A percentile compares a stretch with the other conserved stretches of the same genome.
Evolutionary conservation across 2,888 invertebrate species (phyloP).

Genomic region (Synergus japonicus): DNA sequence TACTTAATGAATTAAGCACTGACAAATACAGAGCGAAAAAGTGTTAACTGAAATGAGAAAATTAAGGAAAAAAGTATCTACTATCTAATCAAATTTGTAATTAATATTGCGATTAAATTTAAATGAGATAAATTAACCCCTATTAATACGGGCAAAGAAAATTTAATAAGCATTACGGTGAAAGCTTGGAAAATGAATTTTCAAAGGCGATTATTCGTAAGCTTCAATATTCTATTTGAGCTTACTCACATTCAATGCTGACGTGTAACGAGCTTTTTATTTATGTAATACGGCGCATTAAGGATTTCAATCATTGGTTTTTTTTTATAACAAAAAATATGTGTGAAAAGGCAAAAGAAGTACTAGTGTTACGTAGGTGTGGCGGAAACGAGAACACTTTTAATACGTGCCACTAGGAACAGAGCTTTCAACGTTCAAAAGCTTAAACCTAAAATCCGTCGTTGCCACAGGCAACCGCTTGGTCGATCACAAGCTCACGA

Average conservation of each 20-base stretch:
- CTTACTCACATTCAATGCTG: conserved; percentile 4
- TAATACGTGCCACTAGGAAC: conserved; percentile 33
- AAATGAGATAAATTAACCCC: neutral
- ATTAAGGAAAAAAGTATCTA: neutral
- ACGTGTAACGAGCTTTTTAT: neutral
- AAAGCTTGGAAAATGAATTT: neutral
- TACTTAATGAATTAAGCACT: neutral
- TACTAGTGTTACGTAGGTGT: neutral
- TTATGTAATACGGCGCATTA: neutral
- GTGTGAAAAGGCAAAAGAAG: conserved; percentile 3
- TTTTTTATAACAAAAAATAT: neutral
- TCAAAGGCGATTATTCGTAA: too few relatives aligned
- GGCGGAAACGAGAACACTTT: conserved; percentile 24
- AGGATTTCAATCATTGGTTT: neutral
- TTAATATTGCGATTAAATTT: neutral
- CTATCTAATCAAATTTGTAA: neutral
- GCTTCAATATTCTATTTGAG: neutral
- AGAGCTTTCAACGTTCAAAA: conserved; percentile 53
- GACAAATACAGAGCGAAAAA: neutral
- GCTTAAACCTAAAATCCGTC: conserved; percentile 61
- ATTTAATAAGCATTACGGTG: neutral
- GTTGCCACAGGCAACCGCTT: conserved; percentile 68
- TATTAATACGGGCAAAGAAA: neutral
- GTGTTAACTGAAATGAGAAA: neutral
- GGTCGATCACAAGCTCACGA: conserved; percentile 60